Percentiles rank a stretch among this genome's conserved stretches.
Conservation (phyloP, 92 coral and sea anemone species). For the Phenganax subtilis region DNA sequence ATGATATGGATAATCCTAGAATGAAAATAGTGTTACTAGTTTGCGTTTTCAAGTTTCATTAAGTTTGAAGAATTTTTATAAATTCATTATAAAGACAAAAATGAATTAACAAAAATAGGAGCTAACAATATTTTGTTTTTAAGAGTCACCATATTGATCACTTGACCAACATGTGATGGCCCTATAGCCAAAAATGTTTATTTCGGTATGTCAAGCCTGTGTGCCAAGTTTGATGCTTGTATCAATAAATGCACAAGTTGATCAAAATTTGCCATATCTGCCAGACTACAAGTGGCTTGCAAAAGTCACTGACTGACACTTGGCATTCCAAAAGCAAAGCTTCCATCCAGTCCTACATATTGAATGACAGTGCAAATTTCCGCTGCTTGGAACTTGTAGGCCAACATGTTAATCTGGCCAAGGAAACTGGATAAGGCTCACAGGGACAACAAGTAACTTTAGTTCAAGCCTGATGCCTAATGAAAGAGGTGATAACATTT, state of each 20-base stretch:
- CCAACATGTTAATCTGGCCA: slow-evolving; percentile 22
- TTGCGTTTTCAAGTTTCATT: slow-evolving; percentile 18
- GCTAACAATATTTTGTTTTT: background rate
- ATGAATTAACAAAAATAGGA: background rate
- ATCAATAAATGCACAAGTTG: background rate
- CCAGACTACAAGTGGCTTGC: slow-evolving; percentile 11
- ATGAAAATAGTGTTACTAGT: slow-evolving; percentile 13
- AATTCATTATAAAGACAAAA: too few relatives aligned
- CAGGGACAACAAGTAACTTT: background rate
- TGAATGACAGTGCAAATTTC: slow-evolving; percentile 13
- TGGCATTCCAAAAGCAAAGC: slow-evolving; percentile 33
- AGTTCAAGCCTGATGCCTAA: background rate
- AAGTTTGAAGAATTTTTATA: too few relatives aligned
- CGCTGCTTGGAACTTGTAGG: slow-evolving; percentile 28
- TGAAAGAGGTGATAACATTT: background rate
- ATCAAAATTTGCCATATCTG: background rate
- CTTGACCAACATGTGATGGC: slow-evolving; percentile 1
- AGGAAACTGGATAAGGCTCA: slow-evolving; percentile 6
- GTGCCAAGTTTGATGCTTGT: background rate
- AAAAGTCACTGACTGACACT: slow-evolving; percentile 28
- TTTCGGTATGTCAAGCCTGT: background rate
- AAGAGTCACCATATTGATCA: background rate
- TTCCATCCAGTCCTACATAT: slow-evolving; percentile 18
- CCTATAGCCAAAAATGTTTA: background rate
- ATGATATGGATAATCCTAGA: slow-evolving; percentile 6